phyloP scores from a whole-genome alignment of 2,797 vertebrate genomes.

The Eospalax fontanierii region DNA sequence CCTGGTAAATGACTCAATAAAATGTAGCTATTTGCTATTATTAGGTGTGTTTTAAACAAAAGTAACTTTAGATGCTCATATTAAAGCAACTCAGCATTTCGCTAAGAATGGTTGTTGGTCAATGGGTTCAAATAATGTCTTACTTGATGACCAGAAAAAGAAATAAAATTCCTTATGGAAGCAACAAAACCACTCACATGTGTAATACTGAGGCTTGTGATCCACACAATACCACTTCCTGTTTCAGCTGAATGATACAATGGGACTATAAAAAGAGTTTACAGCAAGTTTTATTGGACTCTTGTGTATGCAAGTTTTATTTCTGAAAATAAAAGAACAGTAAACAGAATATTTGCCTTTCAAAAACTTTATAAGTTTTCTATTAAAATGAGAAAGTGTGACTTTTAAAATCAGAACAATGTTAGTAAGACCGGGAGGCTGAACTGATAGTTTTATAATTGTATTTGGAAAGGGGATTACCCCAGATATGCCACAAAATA shows the following conservation, averaged over 20 bases:
- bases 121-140: slow-evolving; percentile 4
- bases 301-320: not conserved
- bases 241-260: not conserved
- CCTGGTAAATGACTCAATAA: not conserved
- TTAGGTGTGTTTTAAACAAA: slow-evolving; percentile 38
- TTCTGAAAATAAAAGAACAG: slow-evolving; percentile 44
- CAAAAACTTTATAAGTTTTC: not conserved
- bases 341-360: slow-evolving; percentile 2
- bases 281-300: not conserved
- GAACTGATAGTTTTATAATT: not conserved
- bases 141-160: not conserved
- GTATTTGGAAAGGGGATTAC: not conserved
- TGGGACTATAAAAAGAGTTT: not conserved
- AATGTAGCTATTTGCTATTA: slow-evolving; percentile 32
- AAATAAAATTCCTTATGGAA: not conserved
- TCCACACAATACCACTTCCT: not conserved
- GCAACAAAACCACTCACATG: not conserved
- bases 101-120: not conserved
- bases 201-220: slow-evolving; percentile 17
- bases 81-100: not conserved
- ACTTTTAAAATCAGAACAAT: slow-evolving; percentile 49
- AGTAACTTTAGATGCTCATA: not conserved
- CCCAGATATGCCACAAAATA: not conserved
- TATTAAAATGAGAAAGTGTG: not conserved
- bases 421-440: not conserved